Percentiles rank a stretch among this genome's conserved stretches.
phyloP scores from a whole-genome alignment of 53 echinoderm and acorn worm genomes.

The Holothuria scabra region DNA sequence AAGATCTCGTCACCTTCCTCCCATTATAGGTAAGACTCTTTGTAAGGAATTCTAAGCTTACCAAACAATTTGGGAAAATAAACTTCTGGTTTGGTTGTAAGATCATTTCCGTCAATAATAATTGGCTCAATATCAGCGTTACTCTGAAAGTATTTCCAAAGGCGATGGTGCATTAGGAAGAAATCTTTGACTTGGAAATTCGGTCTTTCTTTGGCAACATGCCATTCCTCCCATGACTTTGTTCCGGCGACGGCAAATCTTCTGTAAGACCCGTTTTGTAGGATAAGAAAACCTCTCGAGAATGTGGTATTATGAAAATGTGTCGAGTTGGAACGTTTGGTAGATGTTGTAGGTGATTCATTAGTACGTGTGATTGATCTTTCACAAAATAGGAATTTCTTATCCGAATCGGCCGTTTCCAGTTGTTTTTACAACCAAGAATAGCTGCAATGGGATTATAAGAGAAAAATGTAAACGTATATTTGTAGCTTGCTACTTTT shows the following conservation, averaged over 20 bases:
- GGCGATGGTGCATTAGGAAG: conserved; percentile 1
- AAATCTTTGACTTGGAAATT: background rate
- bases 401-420: background rate
- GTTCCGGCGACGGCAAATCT: background rate
- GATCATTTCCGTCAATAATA: conserved; percentile 28
- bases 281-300: conserved; percentile 9
- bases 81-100: conserved; percentile 15
- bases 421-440: no score
- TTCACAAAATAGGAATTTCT: conserved; percentile 32
- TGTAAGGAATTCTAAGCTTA: no score
- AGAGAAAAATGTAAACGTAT: no score
- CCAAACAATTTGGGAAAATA: background rate
- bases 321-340: background rate
- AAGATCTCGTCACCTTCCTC: no score
- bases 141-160: conserved; percentile 15
- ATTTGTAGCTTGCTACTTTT: no score
- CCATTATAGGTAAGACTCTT: no score
- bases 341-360: background rate
- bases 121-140: background rate
- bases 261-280: background rate
- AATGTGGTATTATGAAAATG: conserved; percentile 18
- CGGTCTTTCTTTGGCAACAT: background rate
- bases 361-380: conserved; percentile 9
- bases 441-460: no score
- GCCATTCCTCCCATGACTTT: conserved; percentile 28